Conservation (phyloP, 2,797 vertebrate genomes). For the Odontamblyopus rebecca region DNA sequence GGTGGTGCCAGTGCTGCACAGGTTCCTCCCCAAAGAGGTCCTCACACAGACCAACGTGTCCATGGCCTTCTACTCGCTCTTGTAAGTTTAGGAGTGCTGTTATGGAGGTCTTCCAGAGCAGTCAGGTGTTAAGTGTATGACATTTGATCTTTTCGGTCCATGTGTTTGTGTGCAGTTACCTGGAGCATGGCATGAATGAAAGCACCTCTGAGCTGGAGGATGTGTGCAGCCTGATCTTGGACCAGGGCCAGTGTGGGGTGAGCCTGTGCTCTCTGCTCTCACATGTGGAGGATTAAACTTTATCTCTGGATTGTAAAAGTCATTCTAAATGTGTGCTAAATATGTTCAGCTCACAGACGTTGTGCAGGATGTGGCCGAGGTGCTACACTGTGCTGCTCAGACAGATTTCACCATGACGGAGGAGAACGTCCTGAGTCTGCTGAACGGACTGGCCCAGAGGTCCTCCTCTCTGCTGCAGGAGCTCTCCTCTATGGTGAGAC, state of each 20-base stretch:
- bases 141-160: not conserved
- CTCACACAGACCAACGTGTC: slow-evolving; percentile 57
- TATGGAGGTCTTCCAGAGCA: too few relatives aligned
- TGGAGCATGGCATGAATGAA: slow-evolving; percentile 48
- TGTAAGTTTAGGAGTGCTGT: slow-evolving; percentile 61
- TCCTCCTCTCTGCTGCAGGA: slow-evolving; percentile 65
- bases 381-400: slow-evolving; percentile 67
- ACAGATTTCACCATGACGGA: slow-evolving; percentile 64
- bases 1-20: slow-evolving; percentile 67
- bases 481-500: slow-evolving; percentile 59
- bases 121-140: not conserved
- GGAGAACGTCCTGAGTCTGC: slow-evolving; percentile 48
- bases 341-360: slow-evolving; percentile 63
- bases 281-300: not conserved
- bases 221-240: slow-evolving; percentile 69
- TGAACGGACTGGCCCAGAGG: slow-evolving; percentile 56
- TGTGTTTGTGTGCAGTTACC: slow-evolving; percentile 48
- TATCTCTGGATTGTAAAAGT: too few relatives aligned
- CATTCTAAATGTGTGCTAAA: not conserved
- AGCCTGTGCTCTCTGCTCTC: slow-evolving; percentile 18
- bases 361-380: slow-evolving; percentile 62
- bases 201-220: slow-evolving; percentile 45
- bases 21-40: slow-evolving; percentile 44
- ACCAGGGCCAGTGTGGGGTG: slow-evolving; percentile 69
- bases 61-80: slow-evolving; percentile 71